Percentiles rank a stretch among this genome's conserved stretches.
These are phyloP conservation scores for Drosophila dunni DNA, from an alignment of 1,140 invertebrate species.

Conservation along the genomic window DNA sequence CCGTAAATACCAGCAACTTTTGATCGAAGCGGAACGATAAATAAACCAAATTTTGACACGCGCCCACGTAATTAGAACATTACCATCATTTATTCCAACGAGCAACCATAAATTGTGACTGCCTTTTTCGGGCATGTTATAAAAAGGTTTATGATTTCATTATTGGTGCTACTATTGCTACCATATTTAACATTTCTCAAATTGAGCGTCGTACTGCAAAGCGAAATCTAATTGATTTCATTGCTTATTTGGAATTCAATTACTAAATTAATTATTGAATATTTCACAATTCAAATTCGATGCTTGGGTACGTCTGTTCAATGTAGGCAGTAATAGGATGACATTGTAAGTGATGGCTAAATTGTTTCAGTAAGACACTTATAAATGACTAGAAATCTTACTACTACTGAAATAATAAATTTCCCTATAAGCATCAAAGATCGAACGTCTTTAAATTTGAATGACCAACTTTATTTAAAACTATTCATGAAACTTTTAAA, in stretches of 20 bases:
- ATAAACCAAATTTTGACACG: conserved; percentile 63
- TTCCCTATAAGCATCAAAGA: too few species aligned
- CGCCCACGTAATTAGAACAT: conserved; percentile 82
- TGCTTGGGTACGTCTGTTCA: conserved; percentile 12
- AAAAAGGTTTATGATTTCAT: conserved; percentile 47
- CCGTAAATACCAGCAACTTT: conserved; percentile 60
- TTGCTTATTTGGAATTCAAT: conserved; percentile 60
- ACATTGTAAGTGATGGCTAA: conserved; percentile 26
- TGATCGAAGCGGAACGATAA: conserved; percentile 66
- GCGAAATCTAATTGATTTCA: conserved; percentile 47
- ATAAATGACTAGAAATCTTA: too few species aligned
- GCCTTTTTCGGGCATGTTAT: conserved; percentile 42
- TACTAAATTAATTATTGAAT: conserved; percentile 57
- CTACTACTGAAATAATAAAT: too few species aligned
- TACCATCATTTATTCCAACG: conserved; percentile 69
- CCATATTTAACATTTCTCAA: conserved; percentile 62
- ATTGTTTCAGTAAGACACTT: too few species aligned
- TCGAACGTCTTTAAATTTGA: too few species aligned
- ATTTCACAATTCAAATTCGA: conserved; percentile 23
- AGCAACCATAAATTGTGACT: conserved; percentile 55
- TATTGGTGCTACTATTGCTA: not conserved
- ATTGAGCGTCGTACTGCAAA: conserved; percentile 47
- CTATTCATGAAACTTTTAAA: too few species aligned
- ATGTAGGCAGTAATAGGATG: conserved; percentile 16
- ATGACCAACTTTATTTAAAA: too few species aligned